Evolutionary conservation across 2,888 invertebrate genomes (phyloP), one percentile per base, ranked within the genome.

Genomic region (Agrotis puta): DNA sequence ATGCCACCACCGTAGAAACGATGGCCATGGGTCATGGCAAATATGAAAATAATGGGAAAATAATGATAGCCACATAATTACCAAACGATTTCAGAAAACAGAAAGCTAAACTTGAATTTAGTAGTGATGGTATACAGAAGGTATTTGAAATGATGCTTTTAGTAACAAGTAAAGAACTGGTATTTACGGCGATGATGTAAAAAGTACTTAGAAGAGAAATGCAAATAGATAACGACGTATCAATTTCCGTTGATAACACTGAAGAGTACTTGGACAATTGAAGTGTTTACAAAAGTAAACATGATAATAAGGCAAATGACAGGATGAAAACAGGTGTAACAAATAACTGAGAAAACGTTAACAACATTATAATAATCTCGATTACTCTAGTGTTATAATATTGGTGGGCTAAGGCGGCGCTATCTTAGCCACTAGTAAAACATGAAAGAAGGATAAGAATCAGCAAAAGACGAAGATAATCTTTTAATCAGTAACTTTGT

Each of bases 31-130:
- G 82, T 84, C 81, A 76, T 71, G 33, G 83, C 67, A 88, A 88
- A 88, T 88, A 87, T 79, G 85, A 88, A 88, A 85, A 86, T 88
- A 88, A 88, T 88, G 85, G 79, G 73, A 79, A 82, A 79, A 81
- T 88, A 88, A 88, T 88, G 85, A 83, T 70, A 70, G 70, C 61
- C 48, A 68, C 67, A 74, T 71, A 81, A 83, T 83, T 81, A 83
- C 71, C 50, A 62, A 56, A 73, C 74, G 48, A 77, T 83, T 76
- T 79, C 63, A 66, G 80, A 78, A 74, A 83, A 83, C 83, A 76
- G 83, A 83, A 83, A 83, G 83, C 83, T 69, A 50, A 67, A 63
- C 54, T 64, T 68, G 65, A 72, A 66, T 77, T 78, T 76, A 81
- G 70, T 65, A 56, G 72, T 64, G 64, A 80, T 74, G 53, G 59